Conservation (phyloP, 2,888 invertebrate genomes). For the Petrophora chlorosata region DNA sequence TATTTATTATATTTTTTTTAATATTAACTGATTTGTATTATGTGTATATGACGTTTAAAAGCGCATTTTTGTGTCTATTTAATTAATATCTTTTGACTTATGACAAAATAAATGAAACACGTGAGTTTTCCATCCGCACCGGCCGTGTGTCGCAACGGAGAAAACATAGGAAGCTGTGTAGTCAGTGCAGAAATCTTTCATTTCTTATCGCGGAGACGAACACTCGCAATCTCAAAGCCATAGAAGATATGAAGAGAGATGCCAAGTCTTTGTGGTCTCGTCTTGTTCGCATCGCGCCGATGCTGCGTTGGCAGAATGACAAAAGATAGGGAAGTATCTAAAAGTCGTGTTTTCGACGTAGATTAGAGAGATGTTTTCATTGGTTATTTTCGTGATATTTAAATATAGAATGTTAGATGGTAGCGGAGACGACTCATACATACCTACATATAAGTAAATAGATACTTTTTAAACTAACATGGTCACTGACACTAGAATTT, state of each 20-base stretch:
- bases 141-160: conserved; percentile 44
- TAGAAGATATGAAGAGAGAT: conserved; percentile 22
- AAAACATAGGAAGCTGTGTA: conserved; percentile 49
- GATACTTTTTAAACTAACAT: no score
- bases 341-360: conserved; percentile 2
- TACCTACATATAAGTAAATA: no score
- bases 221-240: conserved; percentile 54
- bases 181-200: conserved; percentile 62
- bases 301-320: conserved; percentile 11
- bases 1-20: no score
- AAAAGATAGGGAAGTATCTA: conserved; percentile 4
- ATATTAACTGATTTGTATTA: no score
- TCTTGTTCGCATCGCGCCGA: neutral
- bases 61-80: no score
- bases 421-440: no score
- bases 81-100: no score
- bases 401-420: no score
- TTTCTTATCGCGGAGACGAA: conserved; percentile 66
- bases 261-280: conserved; percentile 17
- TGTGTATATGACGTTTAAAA: no score
- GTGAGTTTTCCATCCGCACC: no score
- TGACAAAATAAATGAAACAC: no score
- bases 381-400: neutral
- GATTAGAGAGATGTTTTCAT: neutral
- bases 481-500: no score